Conservation (phyloP, 2,113 vertebrate species). For the Jacana jacana region DNA sequence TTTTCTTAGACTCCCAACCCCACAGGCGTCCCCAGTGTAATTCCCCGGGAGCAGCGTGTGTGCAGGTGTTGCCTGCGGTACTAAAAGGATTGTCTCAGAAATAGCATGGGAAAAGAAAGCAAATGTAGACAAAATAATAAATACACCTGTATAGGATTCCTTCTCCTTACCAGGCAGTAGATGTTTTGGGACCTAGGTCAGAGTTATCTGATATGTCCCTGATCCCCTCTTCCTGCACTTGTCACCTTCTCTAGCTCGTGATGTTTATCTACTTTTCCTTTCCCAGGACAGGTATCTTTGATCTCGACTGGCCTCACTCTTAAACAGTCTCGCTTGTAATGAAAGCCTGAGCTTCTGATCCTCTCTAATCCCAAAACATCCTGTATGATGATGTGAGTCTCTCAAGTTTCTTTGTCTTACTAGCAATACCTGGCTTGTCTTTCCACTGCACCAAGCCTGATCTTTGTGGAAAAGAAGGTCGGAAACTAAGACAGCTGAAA, state of each 20-base stretch:
- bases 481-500: neutral
- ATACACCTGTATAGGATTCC: slow-evolving; percentile 30
- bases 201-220: neutral
- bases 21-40: fast-evolving
- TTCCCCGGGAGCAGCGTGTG: neutral
- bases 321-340: neutral
- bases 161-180: neutral
- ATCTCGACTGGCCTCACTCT: neutral
- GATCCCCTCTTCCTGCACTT: neutral
- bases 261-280: slow-evolving; percentile 48
- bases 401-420: neutral
- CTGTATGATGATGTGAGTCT: neutral
- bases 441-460: neutral
- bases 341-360: slow-evolving; percentile 18
- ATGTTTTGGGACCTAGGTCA: slow-evolving; percentile 22
- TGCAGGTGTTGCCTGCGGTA: neutral
- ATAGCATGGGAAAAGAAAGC: neutral
- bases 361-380: slow-evolving; percentile 47
- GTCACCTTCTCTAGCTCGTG: neutral
- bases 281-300: slow-evolving; percentile 52
- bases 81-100: neutral
- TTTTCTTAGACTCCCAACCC: neutral
- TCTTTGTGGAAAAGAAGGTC: neutral
- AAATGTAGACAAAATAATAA: slow-evolving; percentile 49
- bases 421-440: neutral